Evolutionary conservation across 64 coral and sea anemone species (phyloP).

Genomic region (Actinia tenebrosa): DNA sequence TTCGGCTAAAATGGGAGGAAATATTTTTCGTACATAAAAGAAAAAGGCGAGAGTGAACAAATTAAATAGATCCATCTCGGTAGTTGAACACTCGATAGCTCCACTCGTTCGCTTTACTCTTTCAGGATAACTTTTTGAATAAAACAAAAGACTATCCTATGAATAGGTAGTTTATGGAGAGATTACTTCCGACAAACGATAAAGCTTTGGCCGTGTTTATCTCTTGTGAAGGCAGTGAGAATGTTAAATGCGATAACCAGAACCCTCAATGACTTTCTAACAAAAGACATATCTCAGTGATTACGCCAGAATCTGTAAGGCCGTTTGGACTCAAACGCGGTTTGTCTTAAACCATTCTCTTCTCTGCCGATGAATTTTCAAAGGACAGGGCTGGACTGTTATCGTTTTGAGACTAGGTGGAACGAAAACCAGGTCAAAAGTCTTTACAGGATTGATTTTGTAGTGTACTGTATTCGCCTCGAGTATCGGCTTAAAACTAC

Average conservation of each 20-base stretch:
- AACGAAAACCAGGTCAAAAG: background rate
- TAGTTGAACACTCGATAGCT: background rate
- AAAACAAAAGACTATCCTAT: constrained; percentile 9
- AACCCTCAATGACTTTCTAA: constrained; percentile 1
- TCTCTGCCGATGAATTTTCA: background rate
- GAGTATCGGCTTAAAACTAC: background rate
- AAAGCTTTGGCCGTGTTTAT: constrained; percentile 1
- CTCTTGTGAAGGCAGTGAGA: constrained; percentile 6
- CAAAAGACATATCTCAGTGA: constrained; percentile 20
- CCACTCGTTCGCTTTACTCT: background rate
- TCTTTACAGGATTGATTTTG: background rate
- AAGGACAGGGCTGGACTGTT: background rate
- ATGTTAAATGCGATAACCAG: constrained; percentile 11
- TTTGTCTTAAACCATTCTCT: background rate
- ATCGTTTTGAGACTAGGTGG: background rate
- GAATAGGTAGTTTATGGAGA: constrained; percentile 21
- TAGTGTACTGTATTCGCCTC: background rate
- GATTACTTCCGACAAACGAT: constrained; percentile 9
- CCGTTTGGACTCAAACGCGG: background rate
- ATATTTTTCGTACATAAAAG: background rate
- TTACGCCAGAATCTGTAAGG: constrained; percentile 4
- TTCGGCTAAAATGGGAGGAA: background rate
- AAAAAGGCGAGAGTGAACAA: background rate
- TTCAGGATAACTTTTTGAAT: constrained; percentile 6
- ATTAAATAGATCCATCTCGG: background rate